phyloP scores from a whole-genome alignment of 2,888 invertebrate genomes.

The Lasioglossum vierecki region DNA sequence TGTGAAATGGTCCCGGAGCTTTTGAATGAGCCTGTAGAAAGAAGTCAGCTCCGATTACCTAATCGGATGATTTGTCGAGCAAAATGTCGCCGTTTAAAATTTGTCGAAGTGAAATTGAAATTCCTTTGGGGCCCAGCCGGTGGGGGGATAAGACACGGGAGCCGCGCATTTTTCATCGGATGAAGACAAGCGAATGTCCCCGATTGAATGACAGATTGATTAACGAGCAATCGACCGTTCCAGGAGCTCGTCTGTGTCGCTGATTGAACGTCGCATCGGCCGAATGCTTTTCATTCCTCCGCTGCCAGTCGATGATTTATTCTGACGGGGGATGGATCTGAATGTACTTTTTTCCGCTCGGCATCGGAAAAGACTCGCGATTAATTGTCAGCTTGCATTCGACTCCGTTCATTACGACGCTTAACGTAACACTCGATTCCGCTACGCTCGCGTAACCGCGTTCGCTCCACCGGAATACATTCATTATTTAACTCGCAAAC shows the following conservation, averaged over 20 bases:
- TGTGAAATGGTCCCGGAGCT: neutral
- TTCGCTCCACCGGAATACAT: neutral
- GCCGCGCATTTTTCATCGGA: slow-evolving; percentile 28
- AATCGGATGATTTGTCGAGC: neutral
- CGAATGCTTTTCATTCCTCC: slow-evolving; percentile 15
- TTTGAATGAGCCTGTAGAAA: neutral
- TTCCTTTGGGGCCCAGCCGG: neutral
- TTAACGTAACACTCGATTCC: neutral
- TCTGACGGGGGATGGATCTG: slow-evolving; percentile 4
- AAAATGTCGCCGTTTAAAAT: neutral
- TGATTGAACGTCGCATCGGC: slow-evolving; percentile 27
- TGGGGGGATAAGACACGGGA: neutral
- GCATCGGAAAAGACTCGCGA: slow-evolving; percentile 5
- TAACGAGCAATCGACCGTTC: slow-evolving; percentile 41
- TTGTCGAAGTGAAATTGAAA: slow-evolving; percentile 6
- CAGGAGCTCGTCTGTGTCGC: slow-evolving; percentile 23
- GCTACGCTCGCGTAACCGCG: neutral
- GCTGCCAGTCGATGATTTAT: slow-evolving; percentile 28
- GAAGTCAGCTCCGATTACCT: neutral
- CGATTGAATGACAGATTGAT: slow-evolving; percentile 35
- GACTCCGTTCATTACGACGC: neutral
- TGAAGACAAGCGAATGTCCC: slow-evolving; percentile 23
- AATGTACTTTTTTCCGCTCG: neutral
- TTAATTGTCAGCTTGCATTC: slow-evolving; percentile 1
- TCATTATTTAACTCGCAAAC: neutral